Evolutionary conservation across 2,113 vertebrate genomes (phyloP).

Genomic region (Tretioscincus oriximinensis): DNA sequence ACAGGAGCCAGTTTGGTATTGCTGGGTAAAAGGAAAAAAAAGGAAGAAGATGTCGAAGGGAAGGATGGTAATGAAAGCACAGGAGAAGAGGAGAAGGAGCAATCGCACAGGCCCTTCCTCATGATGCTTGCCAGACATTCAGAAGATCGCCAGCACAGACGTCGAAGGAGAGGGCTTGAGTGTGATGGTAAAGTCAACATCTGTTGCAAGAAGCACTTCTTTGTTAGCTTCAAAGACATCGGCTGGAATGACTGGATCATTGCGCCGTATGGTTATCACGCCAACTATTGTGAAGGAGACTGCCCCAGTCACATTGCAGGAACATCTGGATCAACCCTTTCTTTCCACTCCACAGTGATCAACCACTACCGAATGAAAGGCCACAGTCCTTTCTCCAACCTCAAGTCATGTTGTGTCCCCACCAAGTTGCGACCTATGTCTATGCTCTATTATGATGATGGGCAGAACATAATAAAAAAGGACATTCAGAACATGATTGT

Average conservation of each 20-base stretch:
- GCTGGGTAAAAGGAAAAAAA: constrained; percentile 80
- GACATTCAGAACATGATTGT: constrained; percentile 99
- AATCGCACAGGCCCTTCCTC: constrained; percentile 93
- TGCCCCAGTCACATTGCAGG: constrained; percentile 93
- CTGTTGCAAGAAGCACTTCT: constrained; percentile 97
- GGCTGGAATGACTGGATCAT: constrained; percentile 99
- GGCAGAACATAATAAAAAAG: constrained; percentile 98
- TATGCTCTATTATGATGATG: constrained; percentile 97
- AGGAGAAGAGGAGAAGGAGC: constrained; percentile 84
- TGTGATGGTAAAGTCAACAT: constrained; percentile 94
- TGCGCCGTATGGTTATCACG: constrained; percentile 91
- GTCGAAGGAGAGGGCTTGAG: constrained; percentile 90
- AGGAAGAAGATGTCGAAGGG: constrained; percentile 76
- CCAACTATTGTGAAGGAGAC: constrained; percentile 98
- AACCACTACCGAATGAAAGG: constrained; percentile 96
- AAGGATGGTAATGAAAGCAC: constrained; percentile 67
- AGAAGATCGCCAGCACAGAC: constrained; percentile 78
- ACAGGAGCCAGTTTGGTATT: constrained; percentile 83
- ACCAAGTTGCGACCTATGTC: constrained; percentile 98
- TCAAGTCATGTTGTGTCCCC: constrained; percentile 94
- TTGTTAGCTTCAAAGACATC: constrained; percentile 97
- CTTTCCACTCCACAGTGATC: constrained; percentile 97
- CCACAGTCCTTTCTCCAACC: constrained; percentile 91
- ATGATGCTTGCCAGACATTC: constrained; percentile 89
- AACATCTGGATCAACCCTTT: constrained; percentile 88